Evolutionary conservation across 1,140 invertebrate genomes (phyloP), one percentile per base, ranked within the genome.

Genomic region (Brachionus sp.): DNA sequence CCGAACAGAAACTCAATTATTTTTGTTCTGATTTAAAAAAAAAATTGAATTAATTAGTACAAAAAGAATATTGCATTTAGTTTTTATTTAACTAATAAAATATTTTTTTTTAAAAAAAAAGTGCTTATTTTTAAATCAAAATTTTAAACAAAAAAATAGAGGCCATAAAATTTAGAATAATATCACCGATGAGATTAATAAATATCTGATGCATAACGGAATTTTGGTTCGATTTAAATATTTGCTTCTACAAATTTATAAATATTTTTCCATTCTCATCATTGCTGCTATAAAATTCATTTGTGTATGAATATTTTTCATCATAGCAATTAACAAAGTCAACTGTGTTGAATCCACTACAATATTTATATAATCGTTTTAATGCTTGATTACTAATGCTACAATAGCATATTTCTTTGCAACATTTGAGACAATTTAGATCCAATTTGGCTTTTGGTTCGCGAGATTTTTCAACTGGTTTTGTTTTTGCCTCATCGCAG

Each of bases 191-290:
- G 33, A 66, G 25, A 66, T 25, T 25, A 64, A 29, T 13, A 66
- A 33, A 33, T 66, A 66, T 66, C 64, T 66, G 64, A 66, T 66
- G 33, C 33, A 33, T 9, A 16, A 33, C 13, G 64, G 64, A 66
- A 66, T 66, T 37, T n/a, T 12, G 37, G n/a, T 39, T 39, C 19
- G 3, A 70, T 6, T 13, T 3, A 29, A 2, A 3, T 29, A 29
- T 29, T 29, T 29, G 29, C 29, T 70, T 39, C n/a, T 75, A 75
- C 16, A 75, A 75, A 25, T 23, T 29, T 19, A 75, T 50, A 75
- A 46, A 75, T 13, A 75, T 13, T 75, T 75, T 75, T 46, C 23
- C 70, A n/a, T 75, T 75, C 33, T 75, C 70, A 25, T 75, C 70
- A 75, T 46, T 75, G 29, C 12, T 29, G 16, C 3, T 25, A 29